Evolutionary conservation across 2,113 vertebrate species (phyloP), one percentile per base, ranked within the genome.

Genomic region (Pseudopipra pipra): DNA sequence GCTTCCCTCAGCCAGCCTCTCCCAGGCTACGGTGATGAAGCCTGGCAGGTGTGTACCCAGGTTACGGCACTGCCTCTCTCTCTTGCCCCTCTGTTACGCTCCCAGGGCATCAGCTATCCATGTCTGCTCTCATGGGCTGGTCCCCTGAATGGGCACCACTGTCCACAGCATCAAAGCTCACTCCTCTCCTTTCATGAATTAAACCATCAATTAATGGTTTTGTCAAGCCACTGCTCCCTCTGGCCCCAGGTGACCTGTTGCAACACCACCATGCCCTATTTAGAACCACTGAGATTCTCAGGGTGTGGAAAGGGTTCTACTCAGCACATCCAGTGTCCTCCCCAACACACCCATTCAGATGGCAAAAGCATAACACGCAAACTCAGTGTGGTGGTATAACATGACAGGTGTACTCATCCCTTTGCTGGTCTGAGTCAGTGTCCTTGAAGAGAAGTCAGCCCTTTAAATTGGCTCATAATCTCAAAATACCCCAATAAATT

Each of bases 371-470:
- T 30, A 62, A 68, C 11, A 28, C 0, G 0, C 74, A 96, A 31
- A 3, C 41, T 28, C 44, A 47, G 4, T 1, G 6, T 4, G 9
- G 25, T 4, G 4, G 74, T 54, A 19, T 6, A 85, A 56, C 54
- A 35, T 0, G 2, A 49, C 18, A 44, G 55, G 11, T 1, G 0
- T 27, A 30, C 39, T 82, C 22, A 63, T 63, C 16, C 54, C 54
- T 93, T 52, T 58, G 19, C 58, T 79, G 28, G 14, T 59, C 78
- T 89, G 84, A 89, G 44, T 65, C 81, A 83, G 31, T 8, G n/a
- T 24, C 75, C 72, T 74, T 87, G 78, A 93, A 39, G 35, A 95
- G 35, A 78, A 85, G 66, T n/a, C 70, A 87, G 44, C 44, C 23
- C 27, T 93, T 49, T n/a, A 82, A 87, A 24, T 31, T 54, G 37